Conservation (phyloP, 1,140 invertebrate species). For the Scaptomyza pallida region DNA sequence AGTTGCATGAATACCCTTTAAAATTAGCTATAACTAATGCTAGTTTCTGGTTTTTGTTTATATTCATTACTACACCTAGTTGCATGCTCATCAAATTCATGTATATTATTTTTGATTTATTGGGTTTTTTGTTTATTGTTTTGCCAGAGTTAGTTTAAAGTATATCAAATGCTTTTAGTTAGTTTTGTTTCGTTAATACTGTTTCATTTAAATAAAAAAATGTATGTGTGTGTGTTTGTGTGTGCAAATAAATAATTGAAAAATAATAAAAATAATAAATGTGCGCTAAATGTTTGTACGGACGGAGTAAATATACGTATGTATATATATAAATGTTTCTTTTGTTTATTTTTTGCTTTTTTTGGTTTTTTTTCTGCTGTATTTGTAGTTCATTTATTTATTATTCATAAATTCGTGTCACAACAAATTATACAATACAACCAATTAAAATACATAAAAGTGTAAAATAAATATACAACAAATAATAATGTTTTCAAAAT, state of each 20-base stretch:
- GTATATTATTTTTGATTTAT: neutral
- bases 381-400: constrained; percentile 31
- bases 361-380: neutral
- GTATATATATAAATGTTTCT: neutral
- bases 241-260: constrained; percentile 3
- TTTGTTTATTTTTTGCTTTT: neutral
- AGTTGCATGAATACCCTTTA: constrained; percentile 4
- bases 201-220: constrained; percentile 32
- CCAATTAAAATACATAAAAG: constrained; percentile 1
- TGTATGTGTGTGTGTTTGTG: neutral
- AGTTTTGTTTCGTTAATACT: constrained; percentile 51
- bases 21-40: neutral
- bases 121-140: neutral
- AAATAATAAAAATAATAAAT: constrained; percentile 15
- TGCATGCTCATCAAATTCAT: constrained; percentile 18
- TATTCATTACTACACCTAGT: constrained; percentile 11
- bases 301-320: constrained; percentile 40
- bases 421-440: constrained; percentile 13
- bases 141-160: constrained; percentile 8
- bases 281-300: constrained; percentile 27
- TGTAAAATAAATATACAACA: constrained; percentile 3
- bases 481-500: neutral
- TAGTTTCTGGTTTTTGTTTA: neutral
- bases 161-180: constrained; percentile 55
- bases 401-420: constrained; percentile 27